Evolutionary conservation across 1,140 invertebrate species (phyloP), one percentile per base, ranked within the genome.

Genomic region (Sinella curviseta): DNA sequence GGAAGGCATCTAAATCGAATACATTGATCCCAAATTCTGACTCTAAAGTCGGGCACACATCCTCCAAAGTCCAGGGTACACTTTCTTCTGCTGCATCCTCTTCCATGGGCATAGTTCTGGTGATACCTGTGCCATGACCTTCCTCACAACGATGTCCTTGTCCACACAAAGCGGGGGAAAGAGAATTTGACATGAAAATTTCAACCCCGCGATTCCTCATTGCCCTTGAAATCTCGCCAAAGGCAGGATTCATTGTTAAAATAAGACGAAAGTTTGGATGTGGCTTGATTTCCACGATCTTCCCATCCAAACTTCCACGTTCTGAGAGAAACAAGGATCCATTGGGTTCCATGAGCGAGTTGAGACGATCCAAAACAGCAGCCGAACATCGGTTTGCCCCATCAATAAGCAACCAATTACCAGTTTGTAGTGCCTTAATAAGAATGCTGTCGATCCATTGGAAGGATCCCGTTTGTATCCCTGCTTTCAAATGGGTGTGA

Each of bases 171-270:
- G 39, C 39, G 39, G 4, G n/a, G n/a, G 65, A 70, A 33, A 24
- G 65, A 14, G 65, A 70, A 70, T 70, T 70, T 16, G 65, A 70
- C 57, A 98, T 86, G 84, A 89, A 97, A 82, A 99, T 93, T 89
- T 99, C 98, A 0, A 99, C 91, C 1, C 97, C 96, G 86, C 98
- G 90, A 86, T 99, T 99, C 79, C 97, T 91, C 97, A 99, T 99
- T 0, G 98, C 97, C 85, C 97, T 91, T 1, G 98, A 99, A 78
- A 99, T 94, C 87, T 98, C 95, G 0, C 97, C 97, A 88, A 95
- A 92, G 84, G 92, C 92, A 0, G 97, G 95, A 89, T 99, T 94
- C 91, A 99, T 96, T 0, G 96, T 93, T 39, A 99, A 90, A 86
- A 99, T 97, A 24, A 99, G 89, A 73, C 97, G 91, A 86, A 99